These are phyloP conservation scores for Tortricodes alternella DNA, from an alignment of 2,888 invertebrate species.

Conservation along the genomic window DNA sequence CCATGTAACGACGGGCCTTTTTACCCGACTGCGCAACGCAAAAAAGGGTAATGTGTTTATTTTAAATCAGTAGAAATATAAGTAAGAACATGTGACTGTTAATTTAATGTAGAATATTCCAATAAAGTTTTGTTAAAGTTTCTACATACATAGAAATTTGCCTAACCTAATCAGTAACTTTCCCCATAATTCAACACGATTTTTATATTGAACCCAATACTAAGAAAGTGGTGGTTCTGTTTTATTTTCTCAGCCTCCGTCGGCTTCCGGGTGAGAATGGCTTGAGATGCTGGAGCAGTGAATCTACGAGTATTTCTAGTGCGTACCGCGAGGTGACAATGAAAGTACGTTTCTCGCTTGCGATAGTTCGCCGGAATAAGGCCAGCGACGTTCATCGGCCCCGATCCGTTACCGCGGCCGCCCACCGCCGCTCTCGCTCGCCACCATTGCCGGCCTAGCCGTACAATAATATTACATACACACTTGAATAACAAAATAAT, in stretches of 20 bases:
- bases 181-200: too few relatives aligned
- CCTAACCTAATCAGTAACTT: too few relatives aligned
- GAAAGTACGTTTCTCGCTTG: constrained; percentile 79
- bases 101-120: too few relatives aligned
- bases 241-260: constrained; percentile 18
- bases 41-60: too few relatives aligned
- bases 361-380: constrained; percentile 77
- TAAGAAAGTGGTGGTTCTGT: constrained; percentile 20
- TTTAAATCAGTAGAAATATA: too few relatives aligned
- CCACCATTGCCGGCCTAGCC: constrained; percentile 33
- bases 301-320: constrained; percentile 38
- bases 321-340: constrained; percentile 73
- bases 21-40: too few relatives aligned
- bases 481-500: constrained; percentile 6
- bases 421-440: constrained; percentile 43
- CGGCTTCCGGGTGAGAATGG: constrained; percentile 30
- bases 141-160: too few relatives aligned
- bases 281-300: constrained; percentile 30
- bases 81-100: too few relatives aligned
- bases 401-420: constrained; percentile 66
- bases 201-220: too few relatives aligned
- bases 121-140: too few relatives aligned
- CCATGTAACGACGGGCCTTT: too few relatives aligned
- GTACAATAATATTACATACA: constrained; percentile 11
- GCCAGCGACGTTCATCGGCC: constrained; percentile 80